Base-by-base conservation (phyloP, 92 coral and sea anemone genomes). In the Heteractis magnifica region DNA sequence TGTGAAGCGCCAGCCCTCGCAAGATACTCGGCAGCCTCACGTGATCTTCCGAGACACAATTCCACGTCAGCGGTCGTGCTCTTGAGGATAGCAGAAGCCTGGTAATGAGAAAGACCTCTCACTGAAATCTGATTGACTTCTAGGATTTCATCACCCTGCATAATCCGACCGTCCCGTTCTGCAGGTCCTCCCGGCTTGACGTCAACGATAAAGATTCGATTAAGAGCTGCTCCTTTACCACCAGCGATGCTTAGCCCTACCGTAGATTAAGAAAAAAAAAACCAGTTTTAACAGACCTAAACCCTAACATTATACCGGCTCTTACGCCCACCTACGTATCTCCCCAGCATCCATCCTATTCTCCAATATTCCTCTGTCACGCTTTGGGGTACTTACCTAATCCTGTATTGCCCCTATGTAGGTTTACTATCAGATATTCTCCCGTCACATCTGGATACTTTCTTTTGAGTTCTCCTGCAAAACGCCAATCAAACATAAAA, bases 151-250 rank as follows among this genome's bases (percentile, higher is more conserved):
- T 97, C 99, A 50, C 94, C 98, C 83, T 95, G 98, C 51, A 91
- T 90, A 74, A 97, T 92, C 64, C 94, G 86, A 15, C 99, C 99
- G 82, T 94, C 95, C 71, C 85, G 87, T 76, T 88, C 98, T 6
- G 99, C 99, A 10, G 99, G 98, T 26, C 99, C 99, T 53, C 92
- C 95, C 10, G 93, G 94, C 76, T 97, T 97, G 79, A 97, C 98
- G 84, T 97, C 99, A 3, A 97, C 99, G 2, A 97, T 95, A 58
- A 97, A 97, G 84, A 97, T 97, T 51, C 99, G 90, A 90, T 97
- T 97, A 75, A 95, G 84, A 13, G 99, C 92, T 19, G 97, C 97
- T 4, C 99, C 99, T 77, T 95, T 94, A 20, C 99, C 99, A 23
- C 99, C 99, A 12, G 99, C 99, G 86, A 97, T 97, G 78, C 99